These are phyloP conservation scores for Pogonocichla stellata DNA, from an alignment of 2,113 vertebrate genomes.

Conservation along the genomic window DNA sequence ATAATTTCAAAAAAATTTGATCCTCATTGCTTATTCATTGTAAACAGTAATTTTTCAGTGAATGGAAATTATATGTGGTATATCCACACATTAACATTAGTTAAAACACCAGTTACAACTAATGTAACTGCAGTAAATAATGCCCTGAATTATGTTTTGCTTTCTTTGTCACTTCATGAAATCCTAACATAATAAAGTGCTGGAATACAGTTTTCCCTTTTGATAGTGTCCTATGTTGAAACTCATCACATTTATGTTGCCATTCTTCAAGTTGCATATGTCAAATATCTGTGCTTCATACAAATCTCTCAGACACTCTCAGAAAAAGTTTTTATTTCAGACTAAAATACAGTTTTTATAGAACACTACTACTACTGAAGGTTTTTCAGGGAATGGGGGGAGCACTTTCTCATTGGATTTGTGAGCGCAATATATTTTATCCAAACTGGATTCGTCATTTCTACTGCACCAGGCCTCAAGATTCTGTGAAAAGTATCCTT, in stretches of 20 bases:
- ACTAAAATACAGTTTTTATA: neutral
- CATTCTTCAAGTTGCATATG: neutral
- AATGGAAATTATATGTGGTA: neutral
- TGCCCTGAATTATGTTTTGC: neutral
- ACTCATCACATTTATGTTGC: neutral
- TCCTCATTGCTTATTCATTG: neutral
- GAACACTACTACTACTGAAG: neutral
- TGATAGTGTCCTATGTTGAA: neutral
- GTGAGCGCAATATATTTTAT: neutral
- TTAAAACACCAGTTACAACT: neutral
- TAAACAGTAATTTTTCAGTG: neutral
- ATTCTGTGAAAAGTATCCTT: neutral
- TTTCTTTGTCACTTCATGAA: neutral
- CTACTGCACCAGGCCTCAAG: neutral
- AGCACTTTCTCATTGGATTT: neutral
- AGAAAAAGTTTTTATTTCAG: neutral
- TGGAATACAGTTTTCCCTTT: neutral
- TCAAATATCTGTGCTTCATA: neutral
- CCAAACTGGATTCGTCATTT: neutral
- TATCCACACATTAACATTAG: neutral
- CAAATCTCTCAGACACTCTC: neutral
- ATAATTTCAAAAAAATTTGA: neutral
- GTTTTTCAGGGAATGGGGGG: rapidly evolving
- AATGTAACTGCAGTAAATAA: neutral
- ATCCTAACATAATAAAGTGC: neutral